Percentiles rank a stretch among this genome's conserved stretches.
Conservation (phyloP, 2,888 invertebrate genomes). For the Hydraecia micacea region DNA sequence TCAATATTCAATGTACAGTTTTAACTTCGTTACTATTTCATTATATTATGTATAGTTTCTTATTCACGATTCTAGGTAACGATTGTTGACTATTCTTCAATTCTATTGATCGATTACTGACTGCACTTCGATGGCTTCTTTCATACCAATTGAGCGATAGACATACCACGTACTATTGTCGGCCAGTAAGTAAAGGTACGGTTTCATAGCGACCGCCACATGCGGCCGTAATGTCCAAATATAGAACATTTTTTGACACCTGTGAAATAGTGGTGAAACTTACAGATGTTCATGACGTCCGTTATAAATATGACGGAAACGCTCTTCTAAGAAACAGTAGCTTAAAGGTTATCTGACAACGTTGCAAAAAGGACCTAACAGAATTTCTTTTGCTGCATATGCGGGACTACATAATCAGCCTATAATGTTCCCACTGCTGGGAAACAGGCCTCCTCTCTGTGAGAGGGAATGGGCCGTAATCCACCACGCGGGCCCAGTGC, state of each 20-base stretch:
- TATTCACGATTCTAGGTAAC: constrained; percentile 16
- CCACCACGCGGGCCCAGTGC: too few species aligned
- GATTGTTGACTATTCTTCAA: neutral
- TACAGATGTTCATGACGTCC: too few species aligned
- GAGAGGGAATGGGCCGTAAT: too few species aligned
- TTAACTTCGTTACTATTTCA: neutral
- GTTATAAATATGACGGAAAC: too few species aligned
- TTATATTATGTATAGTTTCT: neutral
- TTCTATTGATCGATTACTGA: constrained; percentile 10
- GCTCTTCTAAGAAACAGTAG: too few species aligned
- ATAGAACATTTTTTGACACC: too few species aligned
- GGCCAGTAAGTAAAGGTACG: neutral
- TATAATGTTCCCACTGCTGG: too few species aligned
- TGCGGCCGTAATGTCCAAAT: neutral
- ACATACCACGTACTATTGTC: neutral
- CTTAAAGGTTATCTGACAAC: neutral
- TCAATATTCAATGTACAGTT: neutral
- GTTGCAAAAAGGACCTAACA: neutral
- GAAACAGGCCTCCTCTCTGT: too few species aligned
- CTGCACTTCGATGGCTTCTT: neutral
- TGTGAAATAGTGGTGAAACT: too few species aligned
- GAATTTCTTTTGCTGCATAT: neutral
- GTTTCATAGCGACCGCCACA: neutral
- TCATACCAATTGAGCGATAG: neutral
- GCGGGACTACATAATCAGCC: neutral